Percentiles rank a stretch among this genome's conserved stretches.
These are phyloP conservation scores for Pseudopipra pipra DNA, from an alignment of 2,113 vertebrate species.

Conservation along the genomic window DNA sequence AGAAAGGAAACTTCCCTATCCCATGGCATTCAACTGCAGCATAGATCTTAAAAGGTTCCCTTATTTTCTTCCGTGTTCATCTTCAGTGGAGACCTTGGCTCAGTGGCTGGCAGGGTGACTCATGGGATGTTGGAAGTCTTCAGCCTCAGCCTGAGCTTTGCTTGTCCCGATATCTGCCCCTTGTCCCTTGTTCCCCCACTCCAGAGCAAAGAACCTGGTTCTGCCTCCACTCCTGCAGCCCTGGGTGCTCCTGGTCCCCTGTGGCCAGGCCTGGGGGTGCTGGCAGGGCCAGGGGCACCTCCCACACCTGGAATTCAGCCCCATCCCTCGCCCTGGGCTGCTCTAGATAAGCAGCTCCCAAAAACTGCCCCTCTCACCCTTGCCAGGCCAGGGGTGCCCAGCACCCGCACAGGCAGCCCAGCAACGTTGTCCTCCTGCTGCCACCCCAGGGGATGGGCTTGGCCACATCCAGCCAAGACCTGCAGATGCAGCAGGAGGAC, in stretches of 20 bases:
- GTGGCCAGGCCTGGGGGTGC: neutral
- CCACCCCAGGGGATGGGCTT: neutral
- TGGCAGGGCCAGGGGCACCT: neutral
- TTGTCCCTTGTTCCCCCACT: too few relatives aligned
- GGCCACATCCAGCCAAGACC: neutral
- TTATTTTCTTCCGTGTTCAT: neutral
- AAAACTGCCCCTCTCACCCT: neutral
- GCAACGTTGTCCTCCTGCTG: neutral
- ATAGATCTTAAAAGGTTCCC: neutral
- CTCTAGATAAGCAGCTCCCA: fast-evolving
- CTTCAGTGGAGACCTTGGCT: neutral
- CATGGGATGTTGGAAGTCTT: fast-evolving
- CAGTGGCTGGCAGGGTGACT: fast-evolving
- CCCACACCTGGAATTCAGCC: neutral
- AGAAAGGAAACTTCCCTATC: neutral
- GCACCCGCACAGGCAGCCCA: fast-evolving
- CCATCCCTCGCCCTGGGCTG: neutral
- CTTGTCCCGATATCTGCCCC: fast-evolving
- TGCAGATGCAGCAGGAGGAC: fast-evolving
- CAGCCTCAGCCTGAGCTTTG: neutral
- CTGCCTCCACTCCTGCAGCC: neutral
- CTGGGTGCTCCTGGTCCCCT: neutral
- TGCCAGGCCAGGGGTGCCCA: neutral
- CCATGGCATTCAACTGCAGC: fast-evolving
- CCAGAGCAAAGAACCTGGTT: neutral